phyloP scores from a whole-genome alignment of 1,140 invertebrate genomes.

The Zaprionus nigranus region DNA sequence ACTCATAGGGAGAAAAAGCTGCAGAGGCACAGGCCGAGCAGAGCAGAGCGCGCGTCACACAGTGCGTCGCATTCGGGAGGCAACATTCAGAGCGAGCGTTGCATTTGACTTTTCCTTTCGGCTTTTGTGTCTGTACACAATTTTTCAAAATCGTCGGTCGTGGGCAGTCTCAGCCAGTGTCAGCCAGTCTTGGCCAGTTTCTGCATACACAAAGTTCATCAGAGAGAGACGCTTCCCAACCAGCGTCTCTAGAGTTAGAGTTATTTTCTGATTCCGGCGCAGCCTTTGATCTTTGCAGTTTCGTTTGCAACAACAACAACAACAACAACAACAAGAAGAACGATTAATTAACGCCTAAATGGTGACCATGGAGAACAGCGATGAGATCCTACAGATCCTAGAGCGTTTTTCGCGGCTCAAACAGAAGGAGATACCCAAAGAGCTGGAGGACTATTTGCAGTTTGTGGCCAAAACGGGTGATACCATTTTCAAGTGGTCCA shows the following conservation, averaged over 20 bases:
- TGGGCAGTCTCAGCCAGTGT: background rate
- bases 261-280: background rate
- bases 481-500: conserved; percentile 96
- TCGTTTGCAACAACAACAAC: conserved; percentile 2
- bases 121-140: conserved; percentile 70
- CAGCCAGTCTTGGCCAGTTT: conserved; percentile 20
- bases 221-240: background rate
- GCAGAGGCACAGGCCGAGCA: background rate
- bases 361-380: conserved; percentile 91
- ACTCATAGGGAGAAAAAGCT: background rate
- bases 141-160: conserved; percentile 35
- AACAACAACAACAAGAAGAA: background rate
- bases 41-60: background rate
- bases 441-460: conserved; percentile 95
- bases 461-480: conserved; percentile 97
- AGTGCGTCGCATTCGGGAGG: background rate
- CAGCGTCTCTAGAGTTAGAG: background rate
- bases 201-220: conserved; percentile 18
- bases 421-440: conserved; percentile 92
- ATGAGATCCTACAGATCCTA: conserved; percentile 91
- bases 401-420: conserved; percentile 93
- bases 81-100: background rate
- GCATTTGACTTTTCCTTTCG: conserved; percentile 42
- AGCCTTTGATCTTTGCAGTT: conserved; percentile 16
- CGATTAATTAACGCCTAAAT: conserved; percentile 50